Evolutionary conservation across 2,113 vertebrate species (phyloP).

Genomic region (Rhinichthys klamathensis): DNA sequence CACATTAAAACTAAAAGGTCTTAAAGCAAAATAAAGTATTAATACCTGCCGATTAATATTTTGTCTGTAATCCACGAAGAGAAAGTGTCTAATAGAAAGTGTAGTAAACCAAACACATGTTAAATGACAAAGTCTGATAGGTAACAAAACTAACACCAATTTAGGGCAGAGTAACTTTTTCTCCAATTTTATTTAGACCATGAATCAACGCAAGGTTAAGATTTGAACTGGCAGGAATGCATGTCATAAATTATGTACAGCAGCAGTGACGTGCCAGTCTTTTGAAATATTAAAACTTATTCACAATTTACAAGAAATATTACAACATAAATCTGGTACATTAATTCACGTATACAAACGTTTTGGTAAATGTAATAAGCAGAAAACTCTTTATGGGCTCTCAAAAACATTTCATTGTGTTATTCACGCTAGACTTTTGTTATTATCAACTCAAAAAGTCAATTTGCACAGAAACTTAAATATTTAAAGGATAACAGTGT

Average conservation of each 20-base stretch:
- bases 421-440: conserved; percentile 61
- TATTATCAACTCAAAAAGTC: conserved; percentile 44
- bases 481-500: conserved; percentile 56
- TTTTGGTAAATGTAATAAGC: conserved; percentile 73
- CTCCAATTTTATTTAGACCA: conserved; percentile 90
- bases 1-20: background rate
- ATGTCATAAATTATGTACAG: conserved; percentile 92
- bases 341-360: conserved; percentile 81
- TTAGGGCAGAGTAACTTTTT: conserved; percentile 80
- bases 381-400: conserved; percentile 79
- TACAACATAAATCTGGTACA: conserved; percentile 82
- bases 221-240: conserved; percentile 83
- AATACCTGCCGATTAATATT: background rate
- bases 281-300: conserved; percentile 90
- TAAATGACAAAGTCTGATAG: conserved; percentile 47
- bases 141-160: conserved; percentile 76
- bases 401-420: conserved; percentile 76
- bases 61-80: background rate
- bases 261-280: conserved; percentile 80
- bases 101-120: conserved; percentile 16
- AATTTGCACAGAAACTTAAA: conserved; percentile 60
- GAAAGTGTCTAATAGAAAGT: background rate
- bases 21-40: background rate
- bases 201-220: conserved; percentile 82
- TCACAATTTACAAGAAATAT: conserved; percentile 97